Percentiles rank a stretch among this genome's conserved stretches.
phyloP scores from a whole-genome alignment of 2,888 invertebrate species.

The Orchestes rusci region DNA sequence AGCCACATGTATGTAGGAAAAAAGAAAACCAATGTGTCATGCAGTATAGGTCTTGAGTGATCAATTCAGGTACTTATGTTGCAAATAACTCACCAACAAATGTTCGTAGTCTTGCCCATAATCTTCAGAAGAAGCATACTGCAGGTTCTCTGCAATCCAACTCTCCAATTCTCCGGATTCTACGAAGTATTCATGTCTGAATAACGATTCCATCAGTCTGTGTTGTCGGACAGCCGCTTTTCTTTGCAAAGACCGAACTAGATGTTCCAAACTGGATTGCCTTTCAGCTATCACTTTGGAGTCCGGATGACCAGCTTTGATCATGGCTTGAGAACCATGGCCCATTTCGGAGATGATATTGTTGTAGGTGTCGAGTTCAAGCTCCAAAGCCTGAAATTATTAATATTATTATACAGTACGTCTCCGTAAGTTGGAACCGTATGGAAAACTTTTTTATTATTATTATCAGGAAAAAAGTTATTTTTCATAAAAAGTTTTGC shows the following conservation, averaged over 20 bases:
- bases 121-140: constrained; percentile 84
- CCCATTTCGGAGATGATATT: constrained; percentile 92
- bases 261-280: constrained; percentile 68
- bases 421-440: no score
- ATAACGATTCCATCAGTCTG: constrained; percentile 84
- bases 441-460: no score
- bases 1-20: no score
- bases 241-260: constrained; percentile 73
- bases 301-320: constrained; percentile 74
- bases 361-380: constrained; percentile 86
- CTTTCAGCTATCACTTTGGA: constrained; percentile 71
- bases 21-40: no score
- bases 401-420: no score
- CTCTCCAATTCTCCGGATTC: constrained; percentile 85
- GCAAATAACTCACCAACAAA: constrained; percentile 63
- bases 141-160: constrained; percentile 89
- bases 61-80: no score
- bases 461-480: no score
- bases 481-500: no score
- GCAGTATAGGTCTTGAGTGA: no score
- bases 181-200: constrained; percentile 80
- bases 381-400: constrained; percentile 74
- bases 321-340: constrained; percentile 74
- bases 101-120: constrained; percentile 94
- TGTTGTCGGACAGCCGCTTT: constrained; percentile 72